phyloP scores from a whole-genome alignment of 2,113 vertebrate genomes.

The Chaetodon auriga region DNA sequence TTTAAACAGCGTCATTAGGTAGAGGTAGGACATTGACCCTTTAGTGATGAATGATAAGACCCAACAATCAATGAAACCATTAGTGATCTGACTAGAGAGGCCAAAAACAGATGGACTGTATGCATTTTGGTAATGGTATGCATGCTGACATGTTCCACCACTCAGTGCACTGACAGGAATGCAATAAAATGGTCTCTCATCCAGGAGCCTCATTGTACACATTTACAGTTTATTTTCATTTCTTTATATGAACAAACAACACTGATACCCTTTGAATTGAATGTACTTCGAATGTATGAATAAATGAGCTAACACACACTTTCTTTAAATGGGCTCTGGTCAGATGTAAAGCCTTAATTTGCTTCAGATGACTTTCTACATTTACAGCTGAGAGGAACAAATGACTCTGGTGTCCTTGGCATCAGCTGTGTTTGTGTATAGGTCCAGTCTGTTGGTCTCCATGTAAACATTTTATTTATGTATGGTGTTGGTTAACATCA shows the following conservation, averaged over 20 bases:
- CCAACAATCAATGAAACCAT: conserved; percentile 73
- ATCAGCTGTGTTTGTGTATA: conserved; percentile 43
- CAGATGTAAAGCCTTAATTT: conserved; percentile 30
- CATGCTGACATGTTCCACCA: conserved; percentile 26
- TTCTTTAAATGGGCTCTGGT: conserved; percentile 28
- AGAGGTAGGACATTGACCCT: conserved; percentile 41
- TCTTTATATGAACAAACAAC: conserved; percentile 22
- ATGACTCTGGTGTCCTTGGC: conserved; percentile 48
- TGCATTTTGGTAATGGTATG: conserved; percentile 52
- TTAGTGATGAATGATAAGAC: conserved; percentile 68
- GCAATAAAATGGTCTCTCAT: background rate
- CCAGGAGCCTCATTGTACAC: background rate
- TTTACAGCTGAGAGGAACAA: conserved; percentile 4
- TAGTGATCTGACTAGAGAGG: conserved; percentile 35
- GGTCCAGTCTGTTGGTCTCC: conserved; percentile 19
- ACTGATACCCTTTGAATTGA: background rate
- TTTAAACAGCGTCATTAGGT: conserved; percentile 53
- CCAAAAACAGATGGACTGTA: conserved; percentile 40
- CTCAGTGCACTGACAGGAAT: conserved; percentile 17
- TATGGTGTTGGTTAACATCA: conserved; percentile 52
- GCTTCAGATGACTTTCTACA: background rate
- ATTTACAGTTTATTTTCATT: conserved; percentile 5
- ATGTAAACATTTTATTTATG: conserved; percentile 65
- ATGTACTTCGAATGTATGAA: background rate
- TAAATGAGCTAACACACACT: background rate